Evolutionary conservation across 2,113 vertebrate species (phyloP), one percentile per base, ranked within the genome.

Genomic region (Pelmatolapia mariae): DNA sequence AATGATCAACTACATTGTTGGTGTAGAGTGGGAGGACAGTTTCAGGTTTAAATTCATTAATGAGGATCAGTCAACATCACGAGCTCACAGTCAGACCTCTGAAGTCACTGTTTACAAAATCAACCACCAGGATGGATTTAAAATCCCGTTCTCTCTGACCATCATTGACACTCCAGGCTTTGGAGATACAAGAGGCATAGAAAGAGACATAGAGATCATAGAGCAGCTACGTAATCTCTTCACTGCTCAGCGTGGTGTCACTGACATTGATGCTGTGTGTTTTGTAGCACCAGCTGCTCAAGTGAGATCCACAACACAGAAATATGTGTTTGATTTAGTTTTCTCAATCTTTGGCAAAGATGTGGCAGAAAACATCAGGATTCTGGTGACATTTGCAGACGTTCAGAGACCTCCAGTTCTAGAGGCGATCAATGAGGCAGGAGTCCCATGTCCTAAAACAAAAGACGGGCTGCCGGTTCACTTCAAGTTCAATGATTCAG

Each of bases 401-500:
- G 66, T 78, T 6, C 73, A 84, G 31, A 29, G 24, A 24, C 24
- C 24, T 18, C 83, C 91, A 3, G 91, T 92, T 84, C 81, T 92
- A 3, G 81, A 8, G 15, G 91, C n/a, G n/a, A n/a, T n/a, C 86
- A 92, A 80, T 2, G 57, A 1, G 1, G 33, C 91, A 9, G 33
- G 40, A 2, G 61, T 89, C 11, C 88, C 86, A 10, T 86, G 90
- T 81, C 86, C 90, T 5, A 88, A 79, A 86, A 81, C 45, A 10
- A 36, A 86, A 8, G 15, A 79, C 0, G 84, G 86, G 6, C 43
- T 86, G 8, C 88, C 88, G 18, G 54, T 81, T 84, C 83, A 91
- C 76, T 92, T 88, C 40, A 92, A 86, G 19, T 92, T 91, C 76
- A 91, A 91, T 31, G 89, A 91, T 45, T 87, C 90, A 3, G n/a